Percentiles rank a stretch among this genome's conserved stretches.
phyloP scores from a whole-genome alignment of 2,797 vertebrate species.

The Bryconaethiops microstoma region DNA sequence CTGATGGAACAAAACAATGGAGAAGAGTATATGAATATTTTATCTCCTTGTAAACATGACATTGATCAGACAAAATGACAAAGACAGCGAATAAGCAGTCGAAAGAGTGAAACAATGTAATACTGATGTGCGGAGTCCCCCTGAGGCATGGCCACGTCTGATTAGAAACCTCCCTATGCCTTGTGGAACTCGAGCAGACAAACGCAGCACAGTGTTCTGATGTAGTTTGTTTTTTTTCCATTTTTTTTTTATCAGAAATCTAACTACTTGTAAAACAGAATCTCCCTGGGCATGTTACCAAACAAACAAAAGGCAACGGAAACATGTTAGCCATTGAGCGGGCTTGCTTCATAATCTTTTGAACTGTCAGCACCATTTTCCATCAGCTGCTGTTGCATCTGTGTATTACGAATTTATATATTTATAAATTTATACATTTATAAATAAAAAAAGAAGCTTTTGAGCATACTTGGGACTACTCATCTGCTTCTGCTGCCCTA shows the following conservation, averaged over 20 bases:
- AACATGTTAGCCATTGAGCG: background rate
- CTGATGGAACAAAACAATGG: conserved; percentile 65
- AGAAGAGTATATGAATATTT: conserved; percentile 58
- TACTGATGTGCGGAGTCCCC: conserved; percentile 46
- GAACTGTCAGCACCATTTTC: conserved; percentile 4
- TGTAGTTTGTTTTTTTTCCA: conserved; percentile 19
- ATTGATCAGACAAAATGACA: conserved; percentile 63
- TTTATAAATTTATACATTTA: no score
- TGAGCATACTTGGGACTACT: background rate
- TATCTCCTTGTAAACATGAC: conserved; percentile 61
- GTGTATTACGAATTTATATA: background rate
- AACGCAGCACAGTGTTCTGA: conserved; percentile 44
- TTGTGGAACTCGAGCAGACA: conserved; percentile 53
- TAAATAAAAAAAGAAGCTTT: no score
- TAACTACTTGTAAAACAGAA: conserved; percentile 54
- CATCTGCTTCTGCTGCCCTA: background rate
- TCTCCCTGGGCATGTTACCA: conserved; percentile 46
- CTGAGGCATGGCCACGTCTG: conserved; percentile 41
- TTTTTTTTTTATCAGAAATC: conserved; percentile 40
- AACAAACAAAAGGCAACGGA: conserved; percentile 33
- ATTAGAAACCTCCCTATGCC: conserved; percentile 54
- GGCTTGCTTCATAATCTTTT: background rate
- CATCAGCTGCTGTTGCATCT: background rate
- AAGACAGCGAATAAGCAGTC: conserved; percentile 58
- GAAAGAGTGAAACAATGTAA: conserved; percentile 45